Base-by-base conservation (phyloP, 2,113 vertebrate species). In the Climacteris rufus region DNA sequence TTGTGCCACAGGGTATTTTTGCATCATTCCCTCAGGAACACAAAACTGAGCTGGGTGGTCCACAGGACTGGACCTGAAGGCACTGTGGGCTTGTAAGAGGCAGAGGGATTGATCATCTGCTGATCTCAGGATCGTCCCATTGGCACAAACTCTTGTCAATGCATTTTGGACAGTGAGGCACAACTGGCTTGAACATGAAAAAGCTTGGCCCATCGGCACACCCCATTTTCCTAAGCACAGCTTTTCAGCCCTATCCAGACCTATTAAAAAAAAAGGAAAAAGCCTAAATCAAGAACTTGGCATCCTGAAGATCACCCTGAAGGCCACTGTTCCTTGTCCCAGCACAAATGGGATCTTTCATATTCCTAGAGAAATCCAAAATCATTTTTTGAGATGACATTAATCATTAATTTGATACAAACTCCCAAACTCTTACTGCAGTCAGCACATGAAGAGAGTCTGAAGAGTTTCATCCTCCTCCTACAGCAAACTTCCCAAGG, bases 151-250 rank as follows among this genome's bases (percentile, higher is more conserved):
- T 44, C 47, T 44, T 66, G 16, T 19, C 40, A 25, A 11, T 44
- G 14, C 2, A 25, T 50, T 90, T 53, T 45, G 8, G 70, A 66
- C 28, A 70, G 28, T 4, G 8, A 63, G n/a, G 5, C 5, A 7
- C 0, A 0, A 13, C 6, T 61, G 16, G 18, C 4, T 12, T 79
- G 52, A 45, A 44, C 1, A 0, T 16, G 35, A 15, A 66, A 44
- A 85, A 53, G 16, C 17, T 53, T 75, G 35, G 20, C 23, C 57
- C 52, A 59, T 33, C 6, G 33, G 20, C n/a, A 56, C 30, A 28
- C 6, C 16, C 7, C 19, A 9, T 42, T 74, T 47, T 71, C 20
- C 59, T 40, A 78, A 81, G 24, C 8, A 33, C n/a, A 72, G 3
- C 7, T 42, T 59, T 76, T 56, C 59, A 93, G 25, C 33, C 14